phyloP scores from a whole-genome alignment of 2,797 vertebrate genomes.

The Malurus splendens region DNA sequence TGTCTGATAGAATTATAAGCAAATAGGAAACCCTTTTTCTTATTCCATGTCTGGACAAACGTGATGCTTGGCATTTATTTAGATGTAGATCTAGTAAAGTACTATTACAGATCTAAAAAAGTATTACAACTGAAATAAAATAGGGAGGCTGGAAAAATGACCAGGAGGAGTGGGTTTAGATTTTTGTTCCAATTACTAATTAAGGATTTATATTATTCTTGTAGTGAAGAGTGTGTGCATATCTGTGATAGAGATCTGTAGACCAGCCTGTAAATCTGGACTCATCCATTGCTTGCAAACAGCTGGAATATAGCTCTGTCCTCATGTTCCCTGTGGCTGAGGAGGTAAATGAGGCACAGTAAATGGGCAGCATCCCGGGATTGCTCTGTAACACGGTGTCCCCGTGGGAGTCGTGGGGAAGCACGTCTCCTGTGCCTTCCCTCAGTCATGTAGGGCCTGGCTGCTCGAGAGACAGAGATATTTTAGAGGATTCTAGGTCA shows the following conservation, averaged over 20 bases:
- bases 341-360: neutral
- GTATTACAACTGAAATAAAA: neutral
- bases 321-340: neutral
- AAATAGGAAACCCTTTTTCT: neutral
- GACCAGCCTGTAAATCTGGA: neutral
- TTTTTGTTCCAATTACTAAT: neutral
- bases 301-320: neutral
- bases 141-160: neutral
- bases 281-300: neutral
- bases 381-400: neutral
- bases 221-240: neutral
- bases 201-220: neutral
- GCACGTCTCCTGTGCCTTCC: accelerated
- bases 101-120: neutral
- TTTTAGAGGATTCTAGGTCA: neutral
- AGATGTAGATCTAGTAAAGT: neutral
- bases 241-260: neutral
- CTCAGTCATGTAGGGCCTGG: neutral
- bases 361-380: neutral
- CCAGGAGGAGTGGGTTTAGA: neutral
- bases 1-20: neutral
- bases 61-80: neutral
- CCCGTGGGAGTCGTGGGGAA: neutral
- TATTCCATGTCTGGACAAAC: neutral
- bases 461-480: neutral